Percentiles rank a stretch among this genome's conserved stretches.
These are phyloP conservation scores for Hirtodrosophila confusa DNA, from an alignment of 2,888 invertebrate species.

Conservation along the genomic window DNA sequence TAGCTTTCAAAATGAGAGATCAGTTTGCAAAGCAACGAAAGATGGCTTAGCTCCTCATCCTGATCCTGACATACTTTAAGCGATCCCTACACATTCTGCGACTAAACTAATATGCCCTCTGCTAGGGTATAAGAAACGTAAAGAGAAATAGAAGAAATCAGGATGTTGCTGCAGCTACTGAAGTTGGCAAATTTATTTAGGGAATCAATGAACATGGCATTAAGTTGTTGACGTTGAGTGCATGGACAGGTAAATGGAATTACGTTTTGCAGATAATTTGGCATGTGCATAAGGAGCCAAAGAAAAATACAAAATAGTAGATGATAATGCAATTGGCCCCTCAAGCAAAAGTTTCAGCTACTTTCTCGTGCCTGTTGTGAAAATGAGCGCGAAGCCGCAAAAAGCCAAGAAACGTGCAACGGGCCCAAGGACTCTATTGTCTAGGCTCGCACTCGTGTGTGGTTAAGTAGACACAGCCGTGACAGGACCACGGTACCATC, in stretches of 20 bases:
- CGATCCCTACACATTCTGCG: too few species aligned
- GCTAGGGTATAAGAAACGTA: too few species aligned
- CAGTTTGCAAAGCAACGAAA: too few species aligned
- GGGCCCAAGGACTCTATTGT: conserved; percentile 32
- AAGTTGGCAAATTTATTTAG: conserved; percentile 66
- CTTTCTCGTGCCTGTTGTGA: neutral
- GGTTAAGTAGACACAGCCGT: conserved; percentile 9
- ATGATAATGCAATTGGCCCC: conserved; percentile 32
- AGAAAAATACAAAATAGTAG: conserved; percentile 2
- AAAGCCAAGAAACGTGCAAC: conserved; percentile 15
- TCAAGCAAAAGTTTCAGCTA: too few species aligned
- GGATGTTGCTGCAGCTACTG: conserved; percentile 1
- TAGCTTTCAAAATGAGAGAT: too few species aligned
- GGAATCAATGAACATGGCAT: conserved; percentile 59
- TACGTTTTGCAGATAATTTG: conserved; percentile 46
- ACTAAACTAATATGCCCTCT: too few species aligned
- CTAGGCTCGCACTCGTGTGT: conserved; percentile 27
- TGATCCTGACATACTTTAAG: too few species aligned
- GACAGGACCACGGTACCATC: conserved; percentile 17
- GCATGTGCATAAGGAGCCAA: conserved; percentile 14
- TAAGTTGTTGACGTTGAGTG: conserved; percentile 53
- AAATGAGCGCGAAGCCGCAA: conserved; percentile 29
- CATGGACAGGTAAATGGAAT: conserved; percentile 45
- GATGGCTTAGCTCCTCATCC: too few species aligned
- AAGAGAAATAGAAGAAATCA: conserved; percentile 11